Evolutionary conservation across 2,888 invertebrate species (phyloP).

Genomic region (Bombylius major): DNA sequence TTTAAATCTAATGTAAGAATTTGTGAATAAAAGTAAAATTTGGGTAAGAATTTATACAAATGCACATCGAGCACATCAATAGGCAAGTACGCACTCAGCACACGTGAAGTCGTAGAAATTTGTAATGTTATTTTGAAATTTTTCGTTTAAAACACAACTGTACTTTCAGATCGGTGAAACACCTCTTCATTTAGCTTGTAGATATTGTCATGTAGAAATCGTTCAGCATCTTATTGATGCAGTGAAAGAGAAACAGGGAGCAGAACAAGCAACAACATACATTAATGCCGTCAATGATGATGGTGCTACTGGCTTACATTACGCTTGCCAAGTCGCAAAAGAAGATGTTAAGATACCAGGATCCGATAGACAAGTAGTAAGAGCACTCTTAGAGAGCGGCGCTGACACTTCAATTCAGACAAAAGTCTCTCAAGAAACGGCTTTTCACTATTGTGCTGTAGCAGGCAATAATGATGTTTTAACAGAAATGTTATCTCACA

Average conservation of each 20-base stretch:
- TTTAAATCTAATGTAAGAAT: constrained; percentile 71
- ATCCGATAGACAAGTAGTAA: constrained; percentile 76
- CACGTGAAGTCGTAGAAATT: neutral
- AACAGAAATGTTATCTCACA: constrained; percentile 83
- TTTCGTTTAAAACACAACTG: neutral
- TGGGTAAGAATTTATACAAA: no score
- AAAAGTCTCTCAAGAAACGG: constrained; percentile 79
- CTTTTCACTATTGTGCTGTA: constrained; percentile 88
- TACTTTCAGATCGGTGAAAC: constrained; percentile 74
- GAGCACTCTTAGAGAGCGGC: constrained; percentile 77
- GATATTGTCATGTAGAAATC: constrained; percentile 72
- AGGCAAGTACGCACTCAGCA: neutral
- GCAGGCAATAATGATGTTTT: constrained; percentile 94
- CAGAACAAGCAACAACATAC: constrained; percentile 67
- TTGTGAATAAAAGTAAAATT: neutral
- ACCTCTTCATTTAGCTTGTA: constrained; percentile 86
- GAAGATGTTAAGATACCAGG: constrained; percentile 60
- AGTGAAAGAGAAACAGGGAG: constrained; percentile 61
- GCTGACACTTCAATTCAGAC: constrained; percentile 81
- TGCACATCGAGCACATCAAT: no score
- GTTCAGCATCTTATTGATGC: constrained; percentile 76
- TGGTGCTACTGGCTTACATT: constrained; percentile 90
- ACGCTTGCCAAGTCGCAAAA: constrained; percentile 80
- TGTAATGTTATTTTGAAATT: no score
- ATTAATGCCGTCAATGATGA: constrained; percentile 82